Percentiles rank a stretch among this genome's conserved stretches.
phyloP scores from a whole-genome alignment of 2,888 invertebrate species.

The Dromius quadrimaculatus region DNA sequence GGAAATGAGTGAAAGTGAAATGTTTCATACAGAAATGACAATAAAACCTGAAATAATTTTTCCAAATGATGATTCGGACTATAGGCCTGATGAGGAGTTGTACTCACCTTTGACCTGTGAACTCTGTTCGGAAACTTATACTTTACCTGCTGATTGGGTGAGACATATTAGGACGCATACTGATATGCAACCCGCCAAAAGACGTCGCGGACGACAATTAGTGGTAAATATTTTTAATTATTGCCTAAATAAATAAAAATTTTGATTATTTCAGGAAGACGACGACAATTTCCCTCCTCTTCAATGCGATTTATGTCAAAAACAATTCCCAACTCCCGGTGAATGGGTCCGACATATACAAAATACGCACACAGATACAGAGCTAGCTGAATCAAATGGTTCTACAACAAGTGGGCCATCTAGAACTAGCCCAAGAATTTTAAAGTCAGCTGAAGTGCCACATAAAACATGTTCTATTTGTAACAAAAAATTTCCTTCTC shows the following conservation, averaged over 20 bases:
- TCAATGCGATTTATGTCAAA: slow-evolving; percentile 83
- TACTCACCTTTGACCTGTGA: slow-evolving; percentile 86
- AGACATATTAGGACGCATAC: slow-evolving; percentile 86
- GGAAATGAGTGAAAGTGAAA: slow-evolving; percentile 71
- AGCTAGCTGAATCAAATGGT: slow-evolving; percentile 82
- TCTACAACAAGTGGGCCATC: slow-evolving; percentile 1
- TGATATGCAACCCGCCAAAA: slow-evolving; percentile 70
- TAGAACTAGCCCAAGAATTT: slow-evolving; percentile 24
- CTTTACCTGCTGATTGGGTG: slow-evolving; percentile 85
- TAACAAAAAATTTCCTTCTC: slow-evolving; percentile 81
- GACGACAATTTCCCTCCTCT: slow-evolving; percentile 78
- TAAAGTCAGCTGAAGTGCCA: slow-evolving; percentile 68
- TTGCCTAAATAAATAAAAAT: slow-evolving; percentile 7
- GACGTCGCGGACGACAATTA: slow-evolving; percentile 70
- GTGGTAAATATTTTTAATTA: slow-evolving; percentile 63
- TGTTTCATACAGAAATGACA: slow-evolving; percentile 76
- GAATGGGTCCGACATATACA: slow-evolving; percentile 92
- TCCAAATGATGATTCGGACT: slow-evolving; percentile 59
- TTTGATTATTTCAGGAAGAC: slow-evolving; percentile 68
- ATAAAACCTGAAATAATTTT: slow-evolving; percentile 73
- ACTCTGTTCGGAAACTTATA: slow-evolving; percentile 86
- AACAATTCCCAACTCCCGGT: slow-evolving; percentile 81
- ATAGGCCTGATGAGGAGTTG: slow-evolving; percentile 70
- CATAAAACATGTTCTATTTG: slow-evolving; percentile 77
- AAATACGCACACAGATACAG: slow-evolving; percentile 83